Evolutionary conservation across 2,113 vertebrate genomes (phyloP).

Genomic region (Melanotaenia duboulayi): DNA sequence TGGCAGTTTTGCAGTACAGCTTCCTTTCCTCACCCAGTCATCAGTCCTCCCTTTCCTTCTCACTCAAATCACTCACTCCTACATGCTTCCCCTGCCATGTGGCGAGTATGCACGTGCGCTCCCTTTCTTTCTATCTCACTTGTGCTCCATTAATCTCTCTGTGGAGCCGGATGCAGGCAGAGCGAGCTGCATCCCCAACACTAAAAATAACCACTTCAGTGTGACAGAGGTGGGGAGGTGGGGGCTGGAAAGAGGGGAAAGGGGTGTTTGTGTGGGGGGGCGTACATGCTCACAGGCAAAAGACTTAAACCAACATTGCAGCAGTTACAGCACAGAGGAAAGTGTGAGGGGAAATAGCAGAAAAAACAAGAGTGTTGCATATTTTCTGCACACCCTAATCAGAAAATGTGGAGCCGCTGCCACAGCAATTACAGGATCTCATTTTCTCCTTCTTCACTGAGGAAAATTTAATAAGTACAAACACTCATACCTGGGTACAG

Average conservation of each 20-base stretch:
- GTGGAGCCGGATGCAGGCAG: constrained; percentile 73
- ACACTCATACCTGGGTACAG: not conserved
- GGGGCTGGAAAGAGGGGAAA: constrained; percentile 38
- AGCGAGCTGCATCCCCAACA: constrained; percentile 77
- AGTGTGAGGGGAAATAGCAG: constrained; percentile 20
- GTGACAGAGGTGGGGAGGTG: constrained; percentile 65
- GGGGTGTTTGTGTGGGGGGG: constrained; percentile 23
- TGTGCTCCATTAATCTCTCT: constrained; percentile 83
- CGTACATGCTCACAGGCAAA: constrained; percentile 58
- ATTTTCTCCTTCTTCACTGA: constrained; percentile 35
- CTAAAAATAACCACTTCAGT: constrained; percentile 85
- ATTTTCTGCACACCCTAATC: constrained; percentile 51
- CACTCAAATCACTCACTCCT: constrained; percentile 52
- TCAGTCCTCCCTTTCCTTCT: constrained; percentile 32
- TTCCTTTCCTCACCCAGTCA: constrained; percentile 36
- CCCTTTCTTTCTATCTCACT: constrained; percentile 74
- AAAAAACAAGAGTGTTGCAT: constrained; percentile 7
- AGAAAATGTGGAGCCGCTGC: constrained; percentile 41
- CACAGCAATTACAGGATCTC: constrained; percentile 38
- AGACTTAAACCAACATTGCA: constrained; percentile 51
- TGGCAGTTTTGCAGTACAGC: constrained; percentile 47
- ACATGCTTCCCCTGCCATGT: constrained; percentile 73
- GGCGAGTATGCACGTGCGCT: constrained; percentile 75
- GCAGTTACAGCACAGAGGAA: constrained; percentile 30
- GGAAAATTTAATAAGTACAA: constrained; percentile 36